phyloP scores from a whole-genome alignment of 2,888 invertebrate species.

The Ceramica pisi region DNA sequence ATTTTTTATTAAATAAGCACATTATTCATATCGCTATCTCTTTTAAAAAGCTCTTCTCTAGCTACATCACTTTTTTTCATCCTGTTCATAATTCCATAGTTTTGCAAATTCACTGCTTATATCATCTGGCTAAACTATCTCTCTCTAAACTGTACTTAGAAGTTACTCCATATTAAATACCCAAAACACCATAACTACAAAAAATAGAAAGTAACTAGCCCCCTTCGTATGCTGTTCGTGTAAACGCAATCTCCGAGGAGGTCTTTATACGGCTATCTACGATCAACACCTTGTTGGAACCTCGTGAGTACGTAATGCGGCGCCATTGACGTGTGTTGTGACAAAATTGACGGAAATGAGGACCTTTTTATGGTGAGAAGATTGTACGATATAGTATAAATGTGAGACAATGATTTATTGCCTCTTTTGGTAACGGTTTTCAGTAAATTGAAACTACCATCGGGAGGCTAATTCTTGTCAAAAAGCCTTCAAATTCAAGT shows the following conservation, averaged over 20 bases:
- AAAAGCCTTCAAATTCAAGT: too few relatives aligned
- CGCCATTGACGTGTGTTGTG: constrained; percentile 37
- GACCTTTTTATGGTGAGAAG: constrained; percentile 27
- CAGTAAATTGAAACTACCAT: not conserved
- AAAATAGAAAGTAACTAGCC: constrained; percentile 50
- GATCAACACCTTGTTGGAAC: constrained; percentile 44
- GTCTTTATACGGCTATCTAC: constrained; percentile 41
- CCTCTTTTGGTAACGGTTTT: not conserved
- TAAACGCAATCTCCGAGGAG: constrained; percentile 27
- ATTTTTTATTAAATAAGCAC: too few relatives aligned
- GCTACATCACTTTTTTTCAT: too few relatives aligned
- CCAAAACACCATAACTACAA: constrained; percentile 7
- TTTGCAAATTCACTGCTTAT: too few relatives aligned
- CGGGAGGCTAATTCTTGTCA: too few relatives aligned
- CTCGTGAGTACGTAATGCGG: constrained; percentile 24
- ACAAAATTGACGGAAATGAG: constrained; percentile 51
- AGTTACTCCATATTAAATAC: not conserved
- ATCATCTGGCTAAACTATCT: not conserved
- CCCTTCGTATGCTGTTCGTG: constrained; percentile 32
- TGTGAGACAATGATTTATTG: not conserved
- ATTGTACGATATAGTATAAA: constrained; percentile 8
- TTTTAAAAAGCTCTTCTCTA: too few relatives aligned
- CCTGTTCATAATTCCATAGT: too few relatives aligned
- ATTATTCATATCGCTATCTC: too few relatives aligned
- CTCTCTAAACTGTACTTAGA: not conserved